Base-by-base conservation (phyloP, 2,797 vertebrate species). In the Macropodus opercularis region DNA sequence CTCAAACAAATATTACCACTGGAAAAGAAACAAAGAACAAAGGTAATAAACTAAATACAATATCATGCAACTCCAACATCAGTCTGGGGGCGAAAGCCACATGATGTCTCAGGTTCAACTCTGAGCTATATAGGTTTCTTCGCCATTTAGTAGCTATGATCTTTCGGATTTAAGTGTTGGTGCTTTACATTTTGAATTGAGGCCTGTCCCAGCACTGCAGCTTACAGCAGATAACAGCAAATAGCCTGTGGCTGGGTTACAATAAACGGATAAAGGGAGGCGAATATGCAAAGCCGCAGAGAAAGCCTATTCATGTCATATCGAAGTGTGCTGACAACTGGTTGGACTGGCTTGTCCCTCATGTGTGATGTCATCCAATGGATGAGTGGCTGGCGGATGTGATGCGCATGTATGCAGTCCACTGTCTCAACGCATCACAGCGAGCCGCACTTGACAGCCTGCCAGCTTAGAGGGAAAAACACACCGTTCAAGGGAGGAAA, bases 351-450 rank as follows among this genome's bases (percentile, higher is more conserved):
- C 87, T 90, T 80, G 81, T 86, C 83, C 75, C 69, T 85, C 73
- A 31, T 62, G 43, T 75, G 91, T 95, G 93, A 95, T 92, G 93
- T 94, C 94, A 94, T 92, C 87, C 89, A 88, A 86, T 83, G 80
- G 92, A 89, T 64, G 77, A 80, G 82, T 61, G 85, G 82, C 87
- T 85, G 85, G 81, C 79, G 86, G 80, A 82, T 81, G 77, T 62
- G 84, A 77, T 79, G 86, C 88, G 89, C 92, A 90, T 77, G 85
- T 86, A 84, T 87, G 77, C 83, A 79, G 79, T 81, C 73, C 87
- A 73, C 84, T 80, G 92, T 90, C 91, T 92, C 79, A 75, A 87
- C 87, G 66, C 89, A 90, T 90, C 83, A 91, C 86, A 67, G 83
- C 70, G 75, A 85, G 79, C 80, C 88, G 89, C 91, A 75, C 83